Evolutionary conservation across 1,140 invertebrate species (phyloP).

Genomic region (Sarcophaga bullata): DNA sequence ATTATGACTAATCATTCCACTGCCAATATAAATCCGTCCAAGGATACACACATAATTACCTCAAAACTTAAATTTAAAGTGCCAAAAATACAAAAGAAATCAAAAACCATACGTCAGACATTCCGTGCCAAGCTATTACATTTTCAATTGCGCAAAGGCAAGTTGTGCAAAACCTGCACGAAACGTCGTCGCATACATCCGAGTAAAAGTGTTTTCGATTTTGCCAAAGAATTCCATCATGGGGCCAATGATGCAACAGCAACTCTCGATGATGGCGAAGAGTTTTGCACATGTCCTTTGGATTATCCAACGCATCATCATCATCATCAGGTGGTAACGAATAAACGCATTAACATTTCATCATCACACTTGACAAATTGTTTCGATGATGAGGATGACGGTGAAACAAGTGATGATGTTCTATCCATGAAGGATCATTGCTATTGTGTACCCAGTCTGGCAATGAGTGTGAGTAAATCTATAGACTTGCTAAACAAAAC

Average conservation of each 20-base stretch:
- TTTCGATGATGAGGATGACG: constrained; percentile 46
- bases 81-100: constrained; percentile 64
- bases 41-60: constrained; percentile 47
- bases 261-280: constrained; percentile 44
- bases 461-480: constrained; percentile 62
- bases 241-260: constrained; percentile 21
- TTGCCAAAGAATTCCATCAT: constrained; percentile 55
- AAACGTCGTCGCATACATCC: constrained; percentile 62
- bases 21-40: constrained; percentile 56
- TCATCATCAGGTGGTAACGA: not conserved
- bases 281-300: constrained; percentile 56
- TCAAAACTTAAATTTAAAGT: constrained; percentile 64
- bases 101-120: constrained; percentile 62
- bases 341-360: not conserved
- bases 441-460: constrained; percentile 63
- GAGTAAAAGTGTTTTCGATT: constrained; percentile 60
- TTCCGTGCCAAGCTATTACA: constrained; percentile 60
- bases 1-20: not conserved
- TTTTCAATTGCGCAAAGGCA: constrained; percentile 56
- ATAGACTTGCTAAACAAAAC: not conserved
- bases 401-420: constrained; percentile 58
- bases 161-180: constrained; percentile 61
- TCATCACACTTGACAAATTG: constrained; percentile 34
- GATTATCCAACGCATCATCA: not conserved
- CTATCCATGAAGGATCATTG: constrained; percentile 63